phyloP scores from a whole-genome alignment of 2,113 vertebrate species.

The Columba livia region DNA sequence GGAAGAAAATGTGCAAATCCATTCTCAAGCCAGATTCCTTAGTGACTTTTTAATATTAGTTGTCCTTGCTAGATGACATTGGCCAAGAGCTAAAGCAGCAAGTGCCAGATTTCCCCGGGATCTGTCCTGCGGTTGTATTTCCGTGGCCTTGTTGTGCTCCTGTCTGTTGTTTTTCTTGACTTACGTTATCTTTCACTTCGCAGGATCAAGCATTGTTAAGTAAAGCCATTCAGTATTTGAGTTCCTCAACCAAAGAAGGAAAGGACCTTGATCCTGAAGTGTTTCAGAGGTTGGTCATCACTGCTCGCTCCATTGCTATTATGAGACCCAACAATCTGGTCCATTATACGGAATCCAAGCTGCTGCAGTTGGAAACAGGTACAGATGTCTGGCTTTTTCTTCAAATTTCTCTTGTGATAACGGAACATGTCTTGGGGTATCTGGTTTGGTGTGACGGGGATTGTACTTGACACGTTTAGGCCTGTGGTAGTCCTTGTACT shows the following conservation, averaged over 20 bases:
- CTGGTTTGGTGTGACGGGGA: neutral
- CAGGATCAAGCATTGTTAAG: conserved; percentile 96
- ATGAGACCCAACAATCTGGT: conserved; percentile 98
- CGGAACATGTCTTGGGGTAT: neutral
- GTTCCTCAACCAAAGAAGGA: conserved; percentile 86
- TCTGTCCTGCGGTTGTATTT: neutral
- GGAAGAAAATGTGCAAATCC: neutral
- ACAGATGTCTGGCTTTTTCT: conserved; percentile 19
- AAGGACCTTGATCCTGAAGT: conserved; percentile 95
- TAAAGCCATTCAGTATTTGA: conserved; percentile 96
- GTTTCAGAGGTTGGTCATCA: conserved; percentile 96
- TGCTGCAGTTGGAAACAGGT: conserved; percentile 85
- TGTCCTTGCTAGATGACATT: neutral
- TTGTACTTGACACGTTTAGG: neutral
- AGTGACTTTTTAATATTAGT: neutral
- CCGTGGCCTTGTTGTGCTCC: neutral
- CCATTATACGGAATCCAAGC: conserved; percentile 93
- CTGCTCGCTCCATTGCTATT: conserved; percentile 95
- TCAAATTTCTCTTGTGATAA: neutral
- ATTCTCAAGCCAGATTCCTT: neutral
- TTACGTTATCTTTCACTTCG: neutral
- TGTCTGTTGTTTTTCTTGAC: neutral
- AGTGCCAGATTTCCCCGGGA: neutral
- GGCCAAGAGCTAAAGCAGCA: neutral
- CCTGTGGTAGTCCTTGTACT: neutral